Percentiles rank a stretch among this genome's conserved stretches.
Conservation (phyloP, 1,140 invertebrate genomes). For the Bombus breviceps region DNA sequence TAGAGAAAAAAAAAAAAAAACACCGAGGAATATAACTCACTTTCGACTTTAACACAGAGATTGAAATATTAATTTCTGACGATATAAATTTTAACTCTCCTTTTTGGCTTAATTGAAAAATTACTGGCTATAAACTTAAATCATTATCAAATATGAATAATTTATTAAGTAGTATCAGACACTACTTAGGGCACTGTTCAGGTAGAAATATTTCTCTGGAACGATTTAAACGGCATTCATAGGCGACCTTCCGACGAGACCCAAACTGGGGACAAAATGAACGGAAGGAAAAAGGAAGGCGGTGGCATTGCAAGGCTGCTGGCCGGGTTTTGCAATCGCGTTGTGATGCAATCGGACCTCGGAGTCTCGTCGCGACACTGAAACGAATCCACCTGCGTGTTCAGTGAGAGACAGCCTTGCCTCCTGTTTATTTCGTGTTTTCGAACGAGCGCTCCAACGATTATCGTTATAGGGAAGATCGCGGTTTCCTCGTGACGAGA, state of each 20-base stretch:
- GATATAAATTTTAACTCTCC: no score
- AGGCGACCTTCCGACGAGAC: background rate
- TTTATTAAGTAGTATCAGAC: no score
- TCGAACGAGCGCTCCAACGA: background rate
- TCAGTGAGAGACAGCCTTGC: constrained; percentile 25
- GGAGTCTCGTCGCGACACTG: constrained; percentile 29
- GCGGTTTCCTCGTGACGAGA: background rate
- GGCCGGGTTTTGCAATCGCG: constrained; percentile 59
- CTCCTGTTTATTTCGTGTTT: constrained; percentile 3
- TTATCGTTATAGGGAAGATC: background rate
- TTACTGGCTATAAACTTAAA: no score
- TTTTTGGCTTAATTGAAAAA: no score
- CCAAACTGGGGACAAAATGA: background rate
- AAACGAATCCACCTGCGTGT: constrained; percentile 15
- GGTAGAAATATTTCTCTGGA: no score
- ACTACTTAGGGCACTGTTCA: no score
- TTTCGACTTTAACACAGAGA: no score
- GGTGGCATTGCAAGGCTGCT: constrained; percentile 72
- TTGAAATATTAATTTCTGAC: no score
- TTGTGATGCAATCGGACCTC: constrained; percentile 48
- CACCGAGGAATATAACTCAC: no score
- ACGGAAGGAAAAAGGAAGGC: constrained; percentile 40
- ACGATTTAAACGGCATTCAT: background rate
- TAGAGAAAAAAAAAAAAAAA: background rate
- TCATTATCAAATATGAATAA: no score